Evolutionary conservation across 2,113 vertebrate species (phyloP).

Genomic region (Notechis scutatus): DNA sequence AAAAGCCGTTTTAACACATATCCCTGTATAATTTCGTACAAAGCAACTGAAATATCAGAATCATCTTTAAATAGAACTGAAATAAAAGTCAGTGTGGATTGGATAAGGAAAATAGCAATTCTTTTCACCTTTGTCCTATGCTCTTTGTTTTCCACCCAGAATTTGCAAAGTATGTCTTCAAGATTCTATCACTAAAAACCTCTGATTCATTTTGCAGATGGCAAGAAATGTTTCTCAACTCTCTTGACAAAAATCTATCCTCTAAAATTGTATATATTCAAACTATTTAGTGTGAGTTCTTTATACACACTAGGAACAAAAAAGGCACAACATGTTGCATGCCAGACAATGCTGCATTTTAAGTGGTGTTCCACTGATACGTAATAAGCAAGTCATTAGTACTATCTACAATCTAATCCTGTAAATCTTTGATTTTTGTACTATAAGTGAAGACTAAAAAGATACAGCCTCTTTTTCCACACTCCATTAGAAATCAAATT

Average conservation of each 20-base stretch:
- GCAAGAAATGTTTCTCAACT: neutral
- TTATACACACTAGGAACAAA: neutral
- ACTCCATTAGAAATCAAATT: neutral
- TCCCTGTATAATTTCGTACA: slow-evolving; percentile 10
- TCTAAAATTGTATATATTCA: neutral
- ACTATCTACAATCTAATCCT: neutral
- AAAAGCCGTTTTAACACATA: slow-evolving; percentile 23
- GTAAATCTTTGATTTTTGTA: neutral
- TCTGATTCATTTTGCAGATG: neutral
- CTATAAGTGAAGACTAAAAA: neutral
- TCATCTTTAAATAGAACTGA: slow-evolving; percentile 48
- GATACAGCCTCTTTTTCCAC: neutral
- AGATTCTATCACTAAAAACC: neutral
- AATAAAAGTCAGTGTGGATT: slow-evolving; percentile 21
- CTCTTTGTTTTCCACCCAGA: slow-evolving; percentile 7
- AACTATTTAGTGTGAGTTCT: neutral
- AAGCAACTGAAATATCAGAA: slow-evolving; percentile 36
- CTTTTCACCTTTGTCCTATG: slow-evolving; percentile 8
- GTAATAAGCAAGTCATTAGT: neutral
- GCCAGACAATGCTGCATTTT: neutral
- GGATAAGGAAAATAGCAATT: slow-evolving; percentile 6
- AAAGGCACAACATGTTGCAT: neutral
- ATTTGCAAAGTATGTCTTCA: slow-evolving; percentile 3
- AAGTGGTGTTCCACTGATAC: neutral
- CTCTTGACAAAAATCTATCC: neutral